Base-by-base conservation (phyloP, 2,888 invertebrate species). In the Dasysyrphus albostriatus region DNA sequence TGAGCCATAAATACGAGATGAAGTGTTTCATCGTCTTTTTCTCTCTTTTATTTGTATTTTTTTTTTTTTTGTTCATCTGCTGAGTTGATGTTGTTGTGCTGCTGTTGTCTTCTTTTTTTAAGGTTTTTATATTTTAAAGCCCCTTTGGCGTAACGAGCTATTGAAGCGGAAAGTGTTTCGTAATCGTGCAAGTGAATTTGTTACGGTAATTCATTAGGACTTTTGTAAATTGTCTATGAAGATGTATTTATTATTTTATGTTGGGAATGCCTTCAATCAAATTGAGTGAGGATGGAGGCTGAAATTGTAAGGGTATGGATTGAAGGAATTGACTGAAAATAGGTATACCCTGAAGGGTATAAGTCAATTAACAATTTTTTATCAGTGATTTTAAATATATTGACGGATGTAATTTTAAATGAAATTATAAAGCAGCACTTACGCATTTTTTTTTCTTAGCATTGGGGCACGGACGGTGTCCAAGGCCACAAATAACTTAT, bases 141-240 rank as follows among this genome's bases (percentile, higher is more conserved):
- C 78, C 75, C 75, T 58, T 69, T 87, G 78, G 87, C 78, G 75
- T 54, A 59, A 65, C 75, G 78, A 79, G 58, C 69, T 75, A 83
- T 78, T 79, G 87, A 87, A 79, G 87, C 87, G 83, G 78, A 87
- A 83, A 87, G 87, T 83, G 83, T 83, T 87, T 87, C 75, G 70
- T 65, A 78, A 87, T 78, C 83, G 75, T 78, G 82, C 78, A 87
- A 72, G 74, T 87, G 78, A 83, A 87, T 87, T 87, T 87, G 87
- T 82, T 87, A 78, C 79, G 78, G 87, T 83, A 83, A 87, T 78
- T 87, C 82, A 85, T 85, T 85, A 85, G 65, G 67, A 67, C 81
- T 81, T 67, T 74, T 82, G 81, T 81, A 85, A 69, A 77, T 77
- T 61, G 72, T 77, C 77, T 76, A 77, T 77, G 73, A 77, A 85